phyloP scores from a whole-genome alignment of 2,888 invertebrate genomes.

The Allacma fusca region DNA sequence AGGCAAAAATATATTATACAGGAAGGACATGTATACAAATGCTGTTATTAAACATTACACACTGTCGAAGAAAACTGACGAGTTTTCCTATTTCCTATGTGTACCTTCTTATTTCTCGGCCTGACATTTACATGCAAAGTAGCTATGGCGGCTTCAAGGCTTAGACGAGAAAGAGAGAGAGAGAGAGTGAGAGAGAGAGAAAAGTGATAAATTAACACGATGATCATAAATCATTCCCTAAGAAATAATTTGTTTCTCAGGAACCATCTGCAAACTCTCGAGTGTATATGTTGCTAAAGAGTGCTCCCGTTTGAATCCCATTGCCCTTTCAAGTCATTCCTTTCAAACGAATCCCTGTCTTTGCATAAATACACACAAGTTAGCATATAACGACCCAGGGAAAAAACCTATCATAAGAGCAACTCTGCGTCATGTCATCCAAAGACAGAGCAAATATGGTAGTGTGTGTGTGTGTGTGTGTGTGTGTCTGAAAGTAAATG shows the following conservation, averaged over 20 bases:
- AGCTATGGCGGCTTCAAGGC: background rate
- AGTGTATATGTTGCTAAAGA: background rate
- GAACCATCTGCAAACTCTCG: slow-evolving; percentile 23
- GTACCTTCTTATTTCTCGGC: no score
- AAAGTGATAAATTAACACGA: slow-evolving; percentile 54
- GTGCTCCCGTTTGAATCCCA: background rate
- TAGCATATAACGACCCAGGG: background rate
- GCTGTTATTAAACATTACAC: no score
- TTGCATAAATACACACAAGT: slow-evolving; percentile 21
- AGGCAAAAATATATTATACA: no score
- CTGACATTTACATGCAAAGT: no score
- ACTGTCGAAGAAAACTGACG: no score
- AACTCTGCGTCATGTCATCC: no score
- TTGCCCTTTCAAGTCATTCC: background rate
- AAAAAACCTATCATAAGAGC: background rate
- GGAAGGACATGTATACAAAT: no score
- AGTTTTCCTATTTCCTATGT: no score
- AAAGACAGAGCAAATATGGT: no score
- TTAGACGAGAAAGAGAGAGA: background rate
- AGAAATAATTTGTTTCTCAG: slow-evolving; percentile 52
- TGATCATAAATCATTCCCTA: slow-evolving; percentile 54
- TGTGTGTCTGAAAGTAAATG: no score
- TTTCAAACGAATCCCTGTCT: slow-evolving; percentile 1
- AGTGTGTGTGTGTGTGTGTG: no score
- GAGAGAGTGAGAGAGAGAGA: slow-evolving; percentile 28